Base-by-base conservation (phyloP, 2,888 invertebrate species). In the Parnassius mnemosyne region DNA sequence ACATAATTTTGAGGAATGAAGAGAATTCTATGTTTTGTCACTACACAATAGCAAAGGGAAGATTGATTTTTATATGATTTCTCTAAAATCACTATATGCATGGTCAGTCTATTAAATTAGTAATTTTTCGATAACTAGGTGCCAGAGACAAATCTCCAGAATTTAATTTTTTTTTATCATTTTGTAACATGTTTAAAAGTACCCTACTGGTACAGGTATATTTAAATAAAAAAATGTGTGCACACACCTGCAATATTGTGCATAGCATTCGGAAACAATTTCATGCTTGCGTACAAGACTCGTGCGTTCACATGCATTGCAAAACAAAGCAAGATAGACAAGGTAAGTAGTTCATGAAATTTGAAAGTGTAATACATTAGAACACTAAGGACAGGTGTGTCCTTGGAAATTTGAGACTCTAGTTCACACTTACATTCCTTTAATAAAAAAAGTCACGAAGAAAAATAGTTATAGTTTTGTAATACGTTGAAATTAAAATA, bases 251-350 rank as follows among this genome's bases (percentile, higher is more conserved):
- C 56, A 53, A 56, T 49, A 57, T 49, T 47, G 58, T 63, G 52
- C 60, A 60, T 56, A 60, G 43, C 55, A 60, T 47, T 43, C 43
- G 58, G 34, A 52, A 50, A 63, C 44, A 61, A 44, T 61, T 57
- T 51, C 58, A 61, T 63, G 57, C 61, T 62, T 60, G 57, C 62
- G 16, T 58, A 57, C 58, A 50, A 50, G 20, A 57, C 16, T 51
- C 63, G 60, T 66, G 64, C 66, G 58, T 57, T 61, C 53, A 53
- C 66, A 66, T 66, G 66, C 65, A 60, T 58, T 43, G 63, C 59
- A 63, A 65, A 47, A 66, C 59, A 63, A 65, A 67, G 63, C 63
- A 51, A 59, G 52, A 63, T 43, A 62, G 59, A 61, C 25, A 57
- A 44, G 34, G 54, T 46, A 60, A 20, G 54, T 46, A 60, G 47